phyloP scores from a whole-genome alignment of 2,888 invertebrate species.

The Reticulitermes lucifugus region DNA sequence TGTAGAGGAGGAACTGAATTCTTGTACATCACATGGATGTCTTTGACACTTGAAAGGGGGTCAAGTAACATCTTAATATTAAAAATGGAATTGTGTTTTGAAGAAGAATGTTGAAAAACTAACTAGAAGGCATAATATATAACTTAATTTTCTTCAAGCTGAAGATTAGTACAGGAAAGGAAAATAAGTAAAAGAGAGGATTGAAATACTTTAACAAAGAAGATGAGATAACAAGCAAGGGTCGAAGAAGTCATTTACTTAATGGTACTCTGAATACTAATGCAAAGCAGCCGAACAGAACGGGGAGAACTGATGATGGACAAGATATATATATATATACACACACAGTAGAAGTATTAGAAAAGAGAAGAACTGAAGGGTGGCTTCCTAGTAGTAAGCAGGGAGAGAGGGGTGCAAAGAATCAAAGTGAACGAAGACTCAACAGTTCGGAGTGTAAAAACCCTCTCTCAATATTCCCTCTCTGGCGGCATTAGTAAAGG shows the following conservation, averaged over 20 bases:
- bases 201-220: neutral
- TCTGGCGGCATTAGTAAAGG: conserved; percentile 15
- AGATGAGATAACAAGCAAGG: neutral
- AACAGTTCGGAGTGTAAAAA: conserved; percentile 5
- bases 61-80: no score
- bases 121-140: neutral
- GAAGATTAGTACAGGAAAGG: neutral
- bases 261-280: conserved; percentile 50
- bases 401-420: neutral
- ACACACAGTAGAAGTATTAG: neutral
- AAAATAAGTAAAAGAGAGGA: neutral
- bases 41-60: no score
- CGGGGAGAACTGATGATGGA: conserved; percentile 5
- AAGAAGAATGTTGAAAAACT: no score
- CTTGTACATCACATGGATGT: no score
- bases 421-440: conserved; percentile 15
- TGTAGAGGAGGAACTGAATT: no score
- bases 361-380: neutral
- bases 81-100: no score
- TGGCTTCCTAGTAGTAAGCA: neutral
- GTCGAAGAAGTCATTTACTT: conserved; percentile 48
- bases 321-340: neutral
- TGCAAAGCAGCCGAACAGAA: conserved; percentile 45
- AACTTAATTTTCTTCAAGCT: neutral
- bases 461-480: conserved; percentile 15